Base-by-base conservation (phyloP, 2,888 invertebrate genomes). In the Microplitis deprimator region DNA sequence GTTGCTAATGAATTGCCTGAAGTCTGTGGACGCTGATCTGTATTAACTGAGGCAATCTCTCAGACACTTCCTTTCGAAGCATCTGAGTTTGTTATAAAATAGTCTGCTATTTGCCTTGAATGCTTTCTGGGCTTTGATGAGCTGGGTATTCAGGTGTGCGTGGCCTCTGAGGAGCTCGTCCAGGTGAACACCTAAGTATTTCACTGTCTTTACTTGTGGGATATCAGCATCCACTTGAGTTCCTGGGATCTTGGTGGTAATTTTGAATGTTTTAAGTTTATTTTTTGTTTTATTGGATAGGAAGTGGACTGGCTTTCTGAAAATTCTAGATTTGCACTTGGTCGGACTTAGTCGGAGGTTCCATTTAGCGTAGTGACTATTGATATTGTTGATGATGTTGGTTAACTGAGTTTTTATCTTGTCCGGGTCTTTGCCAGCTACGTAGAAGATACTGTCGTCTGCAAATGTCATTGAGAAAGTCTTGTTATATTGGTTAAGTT, bases 61-160 rank as follows among this genome's bases (percentile, higher is more conserved):
- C 0, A 82, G 41, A 16, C 78, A 81, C 72, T 73, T 78, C 39
- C 79, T 68, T 68, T 81, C 80, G 6, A 82, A 73, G 0, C 20
- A 39, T 59, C 79, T 70, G 0, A 79, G 2, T 69, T 50, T 64
- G 64, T 41, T 65, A 6, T 65, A 41, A 59, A 73, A 73, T 38
- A 73, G 13, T 10, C 50, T 41, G 13, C 59, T 50, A 17, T 41
- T 41, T 16, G 65, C 64, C 40, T 8, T 50, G 5, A 73, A 50
- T 40, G 38, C 65, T 17, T 73, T 73, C 17, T 67, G 20, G 8
- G 73, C 64, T 40, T 64, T 65, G 3, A 6, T 40, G 1, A 65
- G 41, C 40, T 65, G 73, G 10, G 6, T n/a, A 7, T 64, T 65
- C 3, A 65, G 7, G 13, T 73, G 73, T 64, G 13, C 29, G 8